A percentile compares a stretch with the other conserved stretches of the same genome.
Conservation (phyloP, 2,888 invertebrate genomes). For the Calliphora vomitoria region DNA sequence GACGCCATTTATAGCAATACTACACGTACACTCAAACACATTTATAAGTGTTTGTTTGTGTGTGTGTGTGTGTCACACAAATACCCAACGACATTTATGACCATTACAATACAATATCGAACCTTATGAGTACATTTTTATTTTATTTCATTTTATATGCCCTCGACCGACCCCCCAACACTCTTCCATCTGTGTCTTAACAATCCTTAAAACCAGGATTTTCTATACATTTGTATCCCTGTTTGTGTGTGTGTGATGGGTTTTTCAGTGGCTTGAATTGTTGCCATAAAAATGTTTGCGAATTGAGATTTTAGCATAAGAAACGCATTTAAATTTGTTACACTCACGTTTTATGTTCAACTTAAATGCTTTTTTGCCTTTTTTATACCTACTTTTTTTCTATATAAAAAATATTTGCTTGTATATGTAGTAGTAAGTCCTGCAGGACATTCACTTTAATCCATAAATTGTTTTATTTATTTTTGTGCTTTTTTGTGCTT, state of each 20-base stretch:
- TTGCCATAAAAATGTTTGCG: conserved; percentile 63
- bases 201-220: conserved; percentile 17
- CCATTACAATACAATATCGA: conserved; percentile 69
- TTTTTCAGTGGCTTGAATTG: conserved; percentile 23
- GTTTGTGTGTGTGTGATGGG: not conserved
- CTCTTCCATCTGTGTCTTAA: not conserved
- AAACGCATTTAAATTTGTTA: conserved; percentile 74
- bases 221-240: not conserved
- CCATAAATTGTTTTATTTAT: conserved; percentile 66
- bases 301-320: conserved; percentile 72
- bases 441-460: conserved; percentile 60
- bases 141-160: conserved; percentile 63
- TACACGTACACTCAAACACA: not conserved
- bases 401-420: not conserved
- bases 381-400: not conserved
- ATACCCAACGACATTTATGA: conserved; percentile 59
- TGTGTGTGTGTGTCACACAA: not conserved
- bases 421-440: conserved; percentile 12
- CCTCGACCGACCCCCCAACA: not conserved
- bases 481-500: conserved; percentile 23
- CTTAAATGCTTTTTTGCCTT: conserved; percentile 45
- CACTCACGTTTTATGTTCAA: conserved; percentile 71
- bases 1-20: conserved; percentile 15
- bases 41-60: not conserved
- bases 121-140: conserved; percentile 65